A percentile compares a stretch with the other conserved stretches of the same genome.
These are phyloP conservation scores for Conger conger DNA, from an alignment of 2,113 vertebrate genomes.

Conservation along the genomic window DNA sequence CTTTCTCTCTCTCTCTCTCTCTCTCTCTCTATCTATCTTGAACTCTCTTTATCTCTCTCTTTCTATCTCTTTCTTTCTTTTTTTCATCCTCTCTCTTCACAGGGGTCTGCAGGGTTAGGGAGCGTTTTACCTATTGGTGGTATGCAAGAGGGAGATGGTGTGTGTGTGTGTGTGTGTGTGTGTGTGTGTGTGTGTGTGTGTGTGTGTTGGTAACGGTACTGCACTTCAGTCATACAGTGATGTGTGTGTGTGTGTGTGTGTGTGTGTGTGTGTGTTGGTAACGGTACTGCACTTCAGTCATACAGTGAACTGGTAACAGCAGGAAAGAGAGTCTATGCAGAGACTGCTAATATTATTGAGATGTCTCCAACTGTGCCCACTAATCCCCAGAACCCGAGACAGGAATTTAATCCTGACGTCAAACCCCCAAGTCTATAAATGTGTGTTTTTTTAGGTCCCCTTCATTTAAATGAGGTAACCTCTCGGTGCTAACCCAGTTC, in stretches of 20 bases:
- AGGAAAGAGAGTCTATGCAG: too few relatives aligned
- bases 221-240: too few relatives aligned
- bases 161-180: background rate
- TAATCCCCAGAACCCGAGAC: background rate
- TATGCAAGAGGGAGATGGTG: too few relatives aligned
- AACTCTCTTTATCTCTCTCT: background rate
- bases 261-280: too few relatives aligned
- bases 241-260: background rate
- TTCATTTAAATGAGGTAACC: constrained; percentile 5
- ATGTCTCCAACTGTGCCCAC: background rate
- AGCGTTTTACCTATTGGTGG: background rate
- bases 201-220: too few relatives aligned
- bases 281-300: too few relatives aligned
- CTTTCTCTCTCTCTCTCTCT: background rate
- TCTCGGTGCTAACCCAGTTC: background rate
- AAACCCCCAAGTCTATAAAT: background rate
- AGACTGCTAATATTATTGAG: too few relatives aligned
- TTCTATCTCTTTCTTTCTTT: background rate
- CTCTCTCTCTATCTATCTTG: background rate
- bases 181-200: background rate
- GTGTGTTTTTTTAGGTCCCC: constrained; percentile 4
- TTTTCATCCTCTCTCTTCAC: too few relatives aligned
- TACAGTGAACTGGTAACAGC: too few relatives aligned
- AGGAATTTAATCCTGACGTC: background rate
- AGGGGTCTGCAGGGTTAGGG: background rate